Conservation (phyloP, 2,797 vertebrate species). For the Heliangelus exortis region DNA sequence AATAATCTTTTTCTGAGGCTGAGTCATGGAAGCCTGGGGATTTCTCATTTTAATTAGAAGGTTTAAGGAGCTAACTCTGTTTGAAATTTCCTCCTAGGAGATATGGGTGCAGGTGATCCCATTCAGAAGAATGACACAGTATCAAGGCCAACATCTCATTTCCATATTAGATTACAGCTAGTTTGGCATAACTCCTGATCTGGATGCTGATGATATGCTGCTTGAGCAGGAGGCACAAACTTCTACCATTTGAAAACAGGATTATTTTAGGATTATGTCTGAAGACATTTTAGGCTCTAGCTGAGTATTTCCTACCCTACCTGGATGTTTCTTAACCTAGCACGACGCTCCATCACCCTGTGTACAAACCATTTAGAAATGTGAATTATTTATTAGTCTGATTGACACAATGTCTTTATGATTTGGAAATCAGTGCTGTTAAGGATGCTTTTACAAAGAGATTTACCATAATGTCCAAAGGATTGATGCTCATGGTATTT, state of each 20-base stretch:
- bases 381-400: slow-evolving; percentile 52
- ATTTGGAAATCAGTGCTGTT: neutral
- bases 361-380: slow-evolving; percentile 32
- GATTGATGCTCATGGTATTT: neutral
- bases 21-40: slow-evolving; percentile 91
- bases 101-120: slow-evolving; percentile 90
- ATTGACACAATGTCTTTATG: slow-evolving; percentile 12
- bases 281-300: slow-evolving; percentile 50
- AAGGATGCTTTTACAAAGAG: neutral
- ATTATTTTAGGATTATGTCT: slow-evolving; percentile 69
- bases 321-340: slow-evolving; percentile 7
- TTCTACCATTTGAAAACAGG: slow-evolving; percentile 66
- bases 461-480: neutral
- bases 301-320: slow-evolving; percentile 6
- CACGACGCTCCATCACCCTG: neutral
- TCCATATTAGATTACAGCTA: slow-evolving; percentile 93
- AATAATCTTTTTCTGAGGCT: slow-evolving; percentile 97
- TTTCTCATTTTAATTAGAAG: slow-evolving; percentile 99
- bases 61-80: slow-evolving; percentile 97
- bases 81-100: slow-evolving; percentile 89
- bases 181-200: slow-evolving; percentile 88
- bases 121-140: slow-evolving; percentile 89
- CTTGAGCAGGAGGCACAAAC: slow-evolving; percentile 72
- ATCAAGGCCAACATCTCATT: slow-evolving; percentile 89
- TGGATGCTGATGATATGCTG: slow-evolving; percentile 76